These are phyloP conservation scores for Carapus acus DNA, from an alignment of 2,797 vertebrate genomes.

Conservation along the genomic window DNA sequence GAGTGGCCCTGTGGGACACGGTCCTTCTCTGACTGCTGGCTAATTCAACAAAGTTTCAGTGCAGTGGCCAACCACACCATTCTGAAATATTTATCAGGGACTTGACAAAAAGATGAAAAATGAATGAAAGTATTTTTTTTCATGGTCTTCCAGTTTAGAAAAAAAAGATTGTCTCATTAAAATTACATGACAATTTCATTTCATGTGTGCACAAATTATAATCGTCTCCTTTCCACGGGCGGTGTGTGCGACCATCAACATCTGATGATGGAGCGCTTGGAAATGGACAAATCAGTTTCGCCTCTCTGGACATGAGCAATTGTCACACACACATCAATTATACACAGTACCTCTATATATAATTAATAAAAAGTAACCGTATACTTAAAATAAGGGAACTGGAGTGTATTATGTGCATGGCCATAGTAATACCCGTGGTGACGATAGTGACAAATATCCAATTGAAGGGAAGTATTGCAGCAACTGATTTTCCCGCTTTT, in stretches of 20 bases:
- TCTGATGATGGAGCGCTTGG: not conserved
- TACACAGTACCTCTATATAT: too few species aligned
- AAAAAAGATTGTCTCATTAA: conserved; percentile 76
- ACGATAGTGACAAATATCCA: too few species aligned
- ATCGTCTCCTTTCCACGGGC: conserved; percentile 43
- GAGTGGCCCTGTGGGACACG: conserved; percentile 40
- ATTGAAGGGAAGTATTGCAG: conserved; percentile 33
- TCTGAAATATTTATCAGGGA: conserved; percentile 77
- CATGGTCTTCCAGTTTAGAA: conserved; percentile 75
- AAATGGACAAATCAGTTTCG: conserved; percentile 1
- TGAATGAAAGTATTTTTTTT: conserved; percentile 74
- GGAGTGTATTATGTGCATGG: too few species aligned
- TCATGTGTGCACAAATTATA: conserved; percentile 69
- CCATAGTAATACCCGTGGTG: too few species aligned
- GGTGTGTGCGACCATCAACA: too few species aligned
- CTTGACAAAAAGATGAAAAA: conserved; percentile 82
- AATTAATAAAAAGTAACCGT: too few species aligned
- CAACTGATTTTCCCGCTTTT: conserved; percentile 51
- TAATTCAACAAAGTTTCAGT: conserved; percentile 75
- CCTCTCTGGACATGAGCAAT: not conserved
- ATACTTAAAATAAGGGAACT: too few species aligned
- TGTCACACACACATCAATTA: not conserved
- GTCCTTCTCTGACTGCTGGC: conserved; percentile 70
- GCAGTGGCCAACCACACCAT: conserved; percentile 64
- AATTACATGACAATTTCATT: conserved; percentile 73